Evolutionary conservation across 2,888 invertebrate genomes (phyloP).

Genomic region (Plagodis dolabraria): DNA sequence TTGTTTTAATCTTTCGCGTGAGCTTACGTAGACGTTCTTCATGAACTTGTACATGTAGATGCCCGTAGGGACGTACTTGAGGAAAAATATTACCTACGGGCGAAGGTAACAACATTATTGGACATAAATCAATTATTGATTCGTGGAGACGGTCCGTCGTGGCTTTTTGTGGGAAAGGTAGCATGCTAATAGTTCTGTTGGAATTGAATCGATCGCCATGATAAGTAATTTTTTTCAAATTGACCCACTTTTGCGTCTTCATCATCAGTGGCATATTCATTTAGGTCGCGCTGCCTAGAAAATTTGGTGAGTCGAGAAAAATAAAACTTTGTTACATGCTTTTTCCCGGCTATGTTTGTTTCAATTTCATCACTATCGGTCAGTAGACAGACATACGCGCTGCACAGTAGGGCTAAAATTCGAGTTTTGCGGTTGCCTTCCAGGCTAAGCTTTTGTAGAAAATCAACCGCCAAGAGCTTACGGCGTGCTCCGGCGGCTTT

Average conservation of each 20-base stretch:
- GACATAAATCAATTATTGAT: conserved; percentile 15
- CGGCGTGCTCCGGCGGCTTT: too few species aligned
- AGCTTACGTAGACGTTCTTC: conserved; percentile 56
- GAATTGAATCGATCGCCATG: not conserved
- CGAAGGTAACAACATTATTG: not conserved
- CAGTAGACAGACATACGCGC: too few species aligned
- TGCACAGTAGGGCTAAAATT: too few species aligned
- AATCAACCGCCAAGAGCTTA: too few species aligned
- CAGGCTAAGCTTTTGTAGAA: too few species aligned
- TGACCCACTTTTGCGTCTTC: not conserved
- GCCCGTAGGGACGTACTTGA: conserved; percentile 66
- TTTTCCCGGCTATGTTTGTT: too few species aligned
- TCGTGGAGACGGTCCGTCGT: conserved; percentile 1
- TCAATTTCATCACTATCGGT: too few species aligned
- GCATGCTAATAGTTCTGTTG: not conserved
- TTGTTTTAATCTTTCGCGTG: conserved; percentile 56
- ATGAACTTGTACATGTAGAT: conserved; percentile 64
- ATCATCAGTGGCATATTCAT: too few species aligned
- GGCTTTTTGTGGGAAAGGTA: not conserved
- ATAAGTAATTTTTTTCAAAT: not conserved
- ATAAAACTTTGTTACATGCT: too few species aligned
- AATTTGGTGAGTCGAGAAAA: too few species aligned
- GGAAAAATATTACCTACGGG: conserved; percentile 57
- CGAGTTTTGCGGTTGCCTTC: too few species aligned
- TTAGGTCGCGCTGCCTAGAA: too few species aligned